Evolutionary conservation across 2,888 invertebrate genomes (phyloP), one percentile per base, ranked within the genome.

Genomic region (Polyploca ridens): DNA sequence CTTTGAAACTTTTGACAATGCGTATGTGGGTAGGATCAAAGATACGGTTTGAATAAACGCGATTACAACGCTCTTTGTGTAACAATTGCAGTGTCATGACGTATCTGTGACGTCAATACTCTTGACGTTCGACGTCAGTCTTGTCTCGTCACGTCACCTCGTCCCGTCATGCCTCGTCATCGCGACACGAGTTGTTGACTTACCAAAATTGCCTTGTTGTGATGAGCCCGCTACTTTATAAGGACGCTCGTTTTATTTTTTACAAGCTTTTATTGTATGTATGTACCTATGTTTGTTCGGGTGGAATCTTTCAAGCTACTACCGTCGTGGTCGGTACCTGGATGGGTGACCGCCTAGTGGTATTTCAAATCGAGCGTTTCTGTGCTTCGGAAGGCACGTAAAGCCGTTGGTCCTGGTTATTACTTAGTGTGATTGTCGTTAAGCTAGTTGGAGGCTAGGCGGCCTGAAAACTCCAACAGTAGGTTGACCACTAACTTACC

Each of bases 171-270:
- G 87, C 84, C 73, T 14, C 79, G 85, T 87, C 87, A 88, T 84
- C 68, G 74, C 82, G 85, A 80, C 79, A 85, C 82, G 83, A 84
- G 78, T 85, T 88, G 87, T 88, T 88, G 87, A 87, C 88, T 88
- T 83, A 77, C 78, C 75, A 66, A 86, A 88, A 87, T 87, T 85
- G 88, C 85, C 77, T 80, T 78, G 87, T 86, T 79, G 84, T 81
- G 84, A 85, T 88, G 88, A 87, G 76, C 67, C 69, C 33, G 77
- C 76, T 77, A 75, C 68, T 85, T 87, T 85, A 76, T 76, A 75
- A 13, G 13, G 41, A 41, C 68, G 69, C 72, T 68, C 70, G 66
- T 63, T 69, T 73, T 68, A 41, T 1, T 58, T 3, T 27, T n/a
- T n/a, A n/a, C n/a, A n/a, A n/a, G n/a, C n/a, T n/a, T n/a, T n/a